Conservation (phyloP, 1,140 invertebrate species). For the Pseudomyrmex gracilis region DNA sequence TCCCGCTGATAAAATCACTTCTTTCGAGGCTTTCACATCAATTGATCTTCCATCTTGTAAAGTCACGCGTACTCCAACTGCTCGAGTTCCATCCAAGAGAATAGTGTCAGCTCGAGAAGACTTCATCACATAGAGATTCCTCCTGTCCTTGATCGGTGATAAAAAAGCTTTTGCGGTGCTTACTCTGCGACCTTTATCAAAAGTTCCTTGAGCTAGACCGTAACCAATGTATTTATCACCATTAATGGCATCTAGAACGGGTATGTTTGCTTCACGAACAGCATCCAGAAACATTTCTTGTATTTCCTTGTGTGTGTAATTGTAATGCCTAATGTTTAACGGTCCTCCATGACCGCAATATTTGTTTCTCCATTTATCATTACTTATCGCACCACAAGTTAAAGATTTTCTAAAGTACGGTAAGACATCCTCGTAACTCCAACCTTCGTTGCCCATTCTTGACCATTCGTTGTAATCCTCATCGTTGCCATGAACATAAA, state of each 20-base stretch:
- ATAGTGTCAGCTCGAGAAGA: conserved; percentile 87
- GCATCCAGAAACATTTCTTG: conserved; percentile 81
- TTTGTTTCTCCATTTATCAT: conserved; percentile 70
- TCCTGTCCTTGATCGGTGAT: conserved; percentile 85
- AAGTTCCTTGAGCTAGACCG: conserved; percentile 82
- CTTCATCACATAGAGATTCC: conserved; percentile 90
- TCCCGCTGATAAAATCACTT: conserved; percentile 89
- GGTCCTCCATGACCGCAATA: conserved; percentile 78
- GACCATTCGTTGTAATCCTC: conserved; percentile 90
- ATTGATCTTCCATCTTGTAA: conserved; percentile 79
- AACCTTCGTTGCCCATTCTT: conserved; percentile 85
- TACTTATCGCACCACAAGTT: conserved; percentile 75
- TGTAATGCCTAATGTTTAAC: conserved; percentile 82
- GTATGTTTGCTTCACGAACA: conserved; percentile 82
- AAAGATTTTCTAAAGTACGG: conserved; percentile 86
- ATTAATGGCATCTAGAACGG: conserved; percentile 79
- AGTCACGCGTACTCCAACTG: conserved; percentile 83
- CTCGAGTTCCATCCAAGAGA: conserved; percentile 84
- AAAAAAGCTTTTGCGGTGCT: conserved; percentile 89
- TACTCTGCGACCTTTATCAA: conserved; percentile 87
- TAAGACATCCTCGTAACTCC: conserved; percentile 87
- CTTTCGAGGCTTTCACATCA: conserved; percentile 85
- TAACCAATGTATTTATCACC: conserved; percentile 85
- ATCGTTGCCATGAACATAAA: conserved; percentile 90
- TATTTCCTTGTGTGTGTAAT: conserved; percentile 81